Base-by-base conservation (phyloP, 2,888 invertebrate species). In the Autographa pulchrina region DNA sequence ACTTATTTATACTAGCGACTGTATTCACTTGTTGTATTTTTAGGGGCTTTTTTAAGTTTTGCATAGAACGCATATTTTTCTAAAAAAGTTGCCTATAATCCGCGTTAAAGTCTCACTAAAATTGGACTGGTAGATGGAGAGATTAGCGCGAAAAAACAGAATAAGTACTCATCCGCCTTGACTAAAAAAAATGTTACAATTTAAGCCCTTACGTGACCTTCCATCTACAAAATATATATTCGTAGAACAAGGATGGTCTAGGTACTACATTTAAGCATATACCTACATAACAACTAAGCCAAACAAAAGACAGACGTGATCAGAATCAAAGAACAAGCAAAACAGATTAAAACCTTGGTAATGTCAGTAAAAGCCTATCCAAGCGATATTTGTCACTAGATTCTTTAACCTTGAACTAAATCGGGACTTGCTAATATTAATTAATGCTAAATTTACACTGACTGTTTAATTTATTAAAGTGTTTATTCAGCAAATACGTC, bases 401-500 rank as follows among this genome's bases (percentile, higher is more conserved):
- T 67, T 56, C 6, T 48, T 14, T 48, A 11, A 1, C 81, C 80
- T 65, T 77, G 77, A 80, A 65, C 72, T 77, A 48, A 71, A 2
- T 32, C 18, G 38, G 54, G 67, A 63, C 25, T 18, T 20, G 20
- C 20, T 56, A 14, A 48, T 75, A 31, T 7, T 76, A 62, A 80
- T 63, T 3, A 68, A 80, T 80, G 62, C 62, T 60, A 72, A 48
- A 68, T 80, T 52, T 68, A 61, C 62, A 54, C 11, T 65, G 20
- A 7, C 60, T 80, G 65, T 65, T 71, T 67, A 68, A 68, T 60
- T 3, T 80, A 31, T 41, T 59, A 64, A 75, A 54, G 25, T 56
- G 20, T 80, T 76, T 80, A 72, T 68, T 77, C 67, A 52, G 80
- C 77, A 80, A 68, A 80, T 59, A 72, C 52, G 18, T 43, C 18